Base-by-base conservation (phyloP, 2,888 invertebrate genomes). In the Andrena bucephala region DNA sequence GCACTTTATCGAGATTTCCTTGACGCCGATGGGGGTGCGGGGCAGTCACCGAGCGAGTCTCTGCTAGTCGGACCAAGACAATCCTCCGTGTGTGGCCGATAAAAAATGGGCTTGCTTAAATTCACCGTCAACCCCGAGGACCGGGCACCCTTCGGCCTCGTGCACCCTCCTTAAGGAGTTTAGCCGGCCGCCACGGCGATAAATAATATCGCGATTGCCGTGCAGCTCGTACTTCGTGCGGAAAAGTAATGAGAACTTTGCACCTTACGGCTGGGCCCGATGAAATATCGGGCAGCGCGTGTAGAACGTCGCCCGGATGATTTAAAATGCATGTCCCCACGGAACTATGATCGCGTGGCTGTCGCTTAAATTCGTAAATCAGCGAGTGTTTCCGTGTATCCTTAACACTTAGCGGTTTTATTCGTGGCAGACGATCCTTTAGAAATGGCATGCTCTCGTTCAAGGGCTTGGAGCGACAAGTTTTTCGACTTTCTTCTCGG, bases 61-160 rank as follows among this genome's bases (percentile, higher is more conserved):
- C 83, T 89, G 89, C 85, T 89, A 85, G 83, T 87, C 88, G 62
- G 89, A 90, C 90, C 91, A 90, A 88, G 89, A 92, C 92, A 89
- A 91, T 90, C 88, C 76, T 79, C 57, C 68, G 57, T 54, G 62
- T 65, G 84, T 66, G 73, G 60, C 42, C 48, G 79, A 78, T 89
- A 89, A 87, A 89, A 84, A 88, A 84, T 85, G 81, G 50, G 52
- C 36, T 71, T 76, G 84, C 82, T 83, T 77, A 82, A 85, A 85
- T 85, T 89, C 84, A 42, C 59, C 81, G 81, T 76, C 77, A 81
- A 77, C 74, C 78, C 69, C 67, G 16, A 20, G 60, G 8, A 48
- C 50, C 57, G 62, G 27, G 50, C 66, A 16, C 54, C n/a, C 69
- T n/a, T 8, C 2, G 3, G 7, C 2, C 16, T 5, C 4, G 50